These are phyloP conservation scores for Bombus haemorrhoidalis DNA, from an alignment of 1,140 invertebrate genomes.

Conservation along the genomic window DNA sequence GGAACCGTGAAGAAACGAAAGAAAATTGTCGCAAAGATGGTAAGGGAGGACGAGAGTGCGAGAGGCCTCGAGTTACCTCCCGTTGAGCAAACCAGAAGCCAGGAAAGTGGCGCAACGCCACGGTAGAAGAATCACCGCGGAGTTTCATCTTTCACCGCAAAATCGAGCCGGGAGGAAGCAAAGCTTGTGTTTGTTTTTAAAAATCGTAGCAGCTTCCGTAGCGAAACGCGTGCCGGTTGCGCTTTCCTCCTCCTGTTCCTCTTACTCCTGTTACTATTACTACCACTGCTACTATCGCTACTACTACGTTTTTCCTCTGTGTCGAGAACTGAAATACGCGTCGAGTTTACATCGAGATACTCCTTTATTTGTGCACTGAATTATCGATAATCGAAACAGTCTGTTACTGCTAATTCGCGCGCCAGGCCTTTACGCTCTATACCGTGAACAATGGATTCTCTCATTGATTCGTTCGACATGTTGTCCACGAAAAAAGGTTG, in stretches of 20 bases:
- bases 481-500: too few relatives aligned
- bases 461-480: background rate
- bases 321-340: background rate
- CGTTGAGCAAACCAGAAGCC: constrained; percentile 59
- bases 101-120: constrained; percentile 67
- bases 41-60: background rate
- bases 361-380: background rate
- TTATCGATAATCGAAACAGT: background rate
- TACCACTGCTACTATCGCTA: background rate
- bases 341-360: background rate
- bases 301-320: background rate
- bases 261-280: background rate
- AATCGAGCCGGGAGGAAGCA: constrained; percentile 62
- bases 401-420: background rate
- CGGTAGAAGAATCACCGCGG: constrained; percentile 43
- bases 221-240: constrained; percentile 9
- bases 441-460: background rate
- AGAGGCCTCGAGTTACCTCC: constrained; percentile 61
- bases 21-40: background rate
- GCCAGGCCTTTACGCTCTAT: background rate
- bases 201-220: constrained; percentile 51
- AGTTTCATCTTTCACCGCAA: constrained; percentile 71
- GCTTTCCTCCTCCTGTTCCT: background rate
- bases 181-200: constrained; percentile 50
- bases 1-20: background rate